Conservation (phyloP, 30 jellyfish, hydroid and myxozoan species). For the Hydractinia symbiolongicarpus region DNA sequence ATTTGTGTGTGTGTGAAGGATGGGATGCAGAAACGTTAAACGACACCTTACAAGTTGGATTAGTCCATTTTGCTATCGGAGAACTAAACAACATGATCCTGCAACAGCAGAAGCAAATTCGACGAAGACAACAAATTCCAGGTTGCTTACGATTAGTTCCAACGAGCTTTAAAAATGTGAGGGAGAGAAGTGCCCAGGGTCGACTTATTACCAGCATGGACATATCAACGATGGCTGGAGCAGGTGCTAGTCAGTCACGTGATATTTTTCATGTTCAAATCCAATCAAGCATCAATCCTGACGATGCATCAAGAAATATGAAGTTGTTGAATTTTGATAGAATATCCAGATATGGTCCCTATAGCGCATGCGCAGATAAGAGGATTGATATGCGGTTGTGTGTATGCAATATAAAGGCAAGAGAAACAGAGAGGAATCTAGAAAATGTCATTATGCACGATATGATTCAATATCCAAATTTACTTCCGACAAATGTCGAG, state of each 20-base stretch:
- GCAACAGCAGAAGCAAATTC: slow-evolving; percentile 4
- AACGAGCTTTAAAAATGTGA: slow-evolving; percentile 33
- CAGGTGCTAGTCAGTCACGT: slow-evolving; percentile 36
- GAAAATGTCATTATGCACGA: neutral
- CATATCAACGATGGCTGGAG: slow-evolving; percentile 44
- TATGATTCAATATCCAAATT: neutral
- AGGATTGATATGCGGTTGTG: slow-evolving; percentile 47
- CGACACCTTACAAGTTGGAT: slow-evolving; percentile 1
- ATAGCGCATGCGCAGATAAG: slow-evolving; percentile 51
- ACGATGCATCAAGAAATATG: slow-evolving; percentile 8
- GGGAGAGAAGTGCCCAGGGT: slow-evolving; percentile 52
- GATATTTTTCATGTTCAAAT: slow-evolving; percentile 65
- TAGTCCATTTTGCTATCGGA: slow-evolving; percentile 13
- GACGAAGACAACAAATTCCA: neutral
- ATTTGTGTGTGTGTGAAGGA: slow-evolving; percentile 61
- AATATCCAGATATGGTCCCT: slow-evolving; percentile 47
- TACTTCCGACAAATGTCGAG: neutral
- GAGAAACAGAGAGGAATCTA: neutral
- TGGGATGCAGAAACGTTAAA: slow-evolving; percentile 38
- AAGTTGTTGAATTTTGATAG: slow-evolving; percentile 60
- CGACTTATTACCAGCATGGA: slow-evolving; percentile 44
- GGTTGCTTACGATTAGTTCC: slow-evolving; percentile 56
- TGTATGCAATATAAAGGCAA: slow-evolving; percentile 31
- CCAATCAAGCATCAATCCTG: slow-evolving; percentile 41
- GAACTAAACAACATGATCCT: slow-evolving; percentile 9